Conservation (phyloP, 1,140 invertebrate genomes). For the Neodiprion fabricii region DNA sequence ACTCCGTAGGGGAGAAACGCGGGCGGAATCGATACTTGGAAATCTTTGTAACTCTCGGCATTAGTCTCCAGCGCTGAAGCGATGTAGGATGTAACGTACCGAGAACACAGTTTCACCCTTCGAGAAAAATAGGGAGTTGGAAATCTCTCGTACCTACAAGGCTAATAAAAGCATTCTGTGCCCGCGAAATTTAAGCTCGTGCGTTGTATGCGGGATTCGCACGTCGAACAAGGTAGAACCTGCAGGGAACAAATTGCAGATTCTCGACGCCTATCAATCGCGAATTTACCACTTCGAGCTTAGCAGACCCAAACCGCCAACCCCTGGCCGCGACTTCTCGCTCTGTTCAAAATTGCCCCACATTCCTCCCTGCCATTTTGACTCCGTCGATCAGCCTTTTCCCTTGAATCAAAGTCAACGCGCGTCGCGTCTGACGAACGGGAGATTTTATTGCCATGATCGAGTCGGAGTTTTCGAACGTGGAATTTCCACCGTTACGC, state of each 20-base stretch:
- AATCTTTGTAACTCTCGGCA: too few species aligned
- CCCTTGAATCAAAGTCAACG: constrained; percentile 4
- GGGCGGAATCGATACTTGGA: too few species aligned
- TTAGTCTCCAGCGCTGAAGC: too few species aligned
- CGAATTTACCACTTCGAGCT: not conserved
- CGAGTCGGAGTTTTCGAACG: not conserved
- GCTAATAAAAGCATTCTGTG: too few species aligned
- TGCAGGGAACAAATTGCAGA: not conserved
- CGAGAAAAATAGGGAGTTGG: too few species aligned
- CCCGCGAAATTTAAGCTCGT: too few species aligned
- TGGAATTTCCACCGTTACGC: too few species aligned
- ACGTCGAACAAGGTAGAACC: not conserved
- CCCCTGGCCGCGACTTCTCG: not conserved
- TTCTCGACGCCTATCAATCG: not conserved
- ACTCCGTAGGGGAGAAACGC: too few species aligned
- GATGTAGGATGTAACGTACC: too few species aligned
- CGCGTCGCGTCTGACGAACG: not conserved
- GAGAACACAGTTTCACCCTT: too few species aligned
- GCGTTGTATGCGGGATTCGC: not conserved
- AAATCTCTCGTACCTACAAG: too few species aligned
- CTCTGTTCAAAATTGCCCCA: not conserved
- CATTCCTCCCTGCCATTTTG: not conserved
- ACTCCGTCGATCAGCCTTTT: not conserved
- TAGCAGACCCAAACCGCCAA: too few species aligned
- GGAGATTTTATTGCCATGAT: not conserved